These are phyloP conservation scores for Sphecodes monilicornis DNA, from an alignment of 2,888 invertebrate genomes.

Conservation along the genomic window DNA sequence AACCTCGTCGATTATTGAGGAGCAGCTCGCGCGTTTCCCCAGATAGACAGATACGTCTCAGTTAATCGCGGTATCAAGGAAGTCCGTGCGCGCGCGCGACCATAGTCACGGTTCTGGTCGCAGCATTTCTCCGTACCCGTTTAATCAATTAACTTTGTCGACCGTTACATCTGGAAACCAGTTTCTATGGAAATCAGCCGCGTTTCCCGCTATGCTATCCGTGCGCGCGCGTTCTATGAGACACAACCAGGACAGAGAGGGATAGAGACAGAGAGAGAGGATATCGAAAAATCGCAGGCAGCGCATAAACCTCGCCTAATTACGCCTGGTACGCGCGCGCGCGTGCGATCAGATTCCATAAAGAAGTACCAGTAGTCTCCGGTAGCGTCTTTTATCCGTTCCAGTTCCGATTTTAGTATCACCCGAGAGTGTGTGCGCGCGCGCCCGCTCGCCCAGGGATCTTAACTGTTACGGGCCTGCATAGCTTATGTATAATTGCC, in stretches of 20 bases:
- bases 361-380: slow-evolving; percentile 31
- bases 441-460: slow-evolving; percentile 7
- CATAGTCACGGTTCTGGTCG: slow-evolving; percentile 25
- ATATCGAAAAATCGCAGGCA: slow-evolving; percentile 39
- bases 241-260: background rate
- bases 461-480: slow-evolving; percentile 33
- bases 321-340: slow-evolving; percentile 8
- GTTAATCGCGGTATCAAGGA: slow-evolving; percentile 52
- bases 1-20: background rate
- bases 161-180: slow-evolving; percentile 58
- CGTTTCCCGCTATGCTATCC: slow-evolving; percentile 23
- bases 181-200: slow-evolving; percentile 58
- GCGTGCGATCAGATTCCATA: slow-evolving; percentile 26
- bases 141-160: slow-evolving; percentile 52
- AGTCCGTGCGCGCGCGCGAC: slow-evolving; percentile 3
- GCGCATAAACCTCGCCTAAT: slow-evolving; percentile 34
- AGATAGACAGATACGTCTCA: slow-evolving; percentile 51
- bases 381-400: slow-evolving; percentile 19
- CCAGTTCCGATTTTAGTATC: slow-evolving; percentile 31
- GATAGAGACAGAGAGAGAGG: background rate
- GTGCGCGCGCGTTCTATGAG: no score
- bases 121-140: slow-evolving; percentile 44
- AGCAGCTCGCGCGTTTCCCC: background rate
- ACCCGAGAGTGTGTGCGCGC: background rate
- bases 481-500: slow-evolving; percentile 54